phyloP scores from a whole-genome alignment of 2,113 vertebrate species.

The Mesitornis unicolor region DNA sequence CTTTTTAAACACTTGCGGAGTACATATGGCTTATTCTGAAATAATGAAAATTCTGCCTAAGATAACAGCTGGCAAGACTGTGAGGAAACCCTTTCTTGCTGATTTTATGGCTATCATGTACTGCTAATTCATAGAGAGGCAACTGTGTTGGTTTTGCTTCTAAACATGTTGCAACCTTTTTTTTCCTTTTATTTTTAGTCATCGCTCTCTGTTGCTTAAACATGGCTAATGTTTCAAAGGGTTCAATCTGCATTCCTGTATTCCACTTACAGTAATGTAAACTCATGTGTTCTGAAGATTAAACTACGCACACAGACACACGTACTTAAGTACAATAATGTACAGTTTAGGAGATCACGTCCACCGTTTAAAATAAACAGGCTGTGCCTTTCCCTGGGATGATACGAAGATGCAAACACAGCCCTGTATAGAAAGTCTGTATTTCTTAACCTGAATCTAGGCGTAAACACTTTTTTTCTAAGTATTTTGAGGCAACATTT shows the following conservation, averaged over 20 bases:
- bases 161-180: background rate
- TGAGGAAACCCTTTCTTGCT: conserved; percentile 6
- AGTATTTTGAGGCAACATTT: background rate
- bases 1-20: conserved; percentile 35
- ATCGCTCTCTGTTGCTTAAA: conserved; percentile 27
- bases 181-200: background rate
- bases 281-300: background rate
- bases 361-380: background rate
- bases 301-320: background rate
- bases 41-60: conserved; percentile 27
- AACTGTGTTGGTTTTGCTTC: conserved; percentile 37
- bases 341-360: background rate
- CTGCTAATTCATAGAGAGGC: background rate
- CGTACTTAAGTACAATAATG: background rate
- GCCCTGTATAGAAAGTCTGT: background rate
- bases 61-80: conserved; percentile 48
- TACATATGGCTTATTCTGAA: conserved; percentile 42
- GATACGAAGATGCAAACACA: background rate
- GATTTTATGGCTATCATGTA: conserved; percentile 21
- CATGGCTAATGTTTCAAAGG: background rate
- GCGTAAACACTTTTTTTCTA: background rate
- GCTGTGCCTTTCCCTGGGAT: background rate
- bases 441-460: background rate
- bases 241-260: background rate
- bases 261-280: background rate